A percentile compares a stretch with the other conserved stretches of the same genome.
These are phyloP conservation scores for Rugalucina vietnamica DNA, from an alignment of 2,888 invertebrate genomes.

Conservation along the genomic window DNA sequence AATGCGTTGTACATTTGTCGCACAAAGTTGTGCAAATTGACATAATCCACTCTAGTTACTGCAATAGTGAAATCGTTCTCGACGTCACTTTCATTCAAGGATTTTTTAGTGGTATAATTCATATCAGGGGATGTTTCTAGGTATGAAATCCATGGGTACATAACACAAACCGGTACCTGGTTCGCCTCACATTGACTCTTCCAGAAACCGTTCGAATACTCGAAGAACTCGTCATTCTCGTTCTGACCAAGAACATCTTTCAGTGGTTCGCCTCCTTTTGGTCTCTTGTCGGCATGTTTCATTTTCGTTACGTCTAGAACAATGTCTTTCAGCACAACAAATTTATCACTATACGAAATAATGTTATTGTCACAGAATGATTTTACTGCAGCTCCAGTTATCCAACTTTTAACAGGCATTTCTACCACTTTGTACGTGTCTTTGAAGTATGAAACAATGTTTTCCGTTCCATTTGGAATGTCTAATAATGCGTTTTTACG, in stretches of 20 bases:
- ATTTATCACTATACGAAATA: constrained; percentile 27
- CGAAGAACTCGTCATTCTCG: constrained; percentile 48
- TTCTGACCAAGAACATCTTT: constrained; percentile 50
- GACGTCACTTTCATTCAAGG: too few relatives aligned
- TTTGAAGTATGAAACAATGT: neutral
- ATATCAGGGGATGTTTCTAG: neutral
- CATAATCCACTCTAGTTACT: constrained; percentile 67
- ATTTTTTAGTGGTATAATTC: too few relatives aligned
- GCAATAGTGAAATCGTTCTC: constrained; percentile 31
- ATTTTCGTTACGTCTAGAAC: constrained; percentile 26
- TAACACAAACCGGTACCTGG: neutral
- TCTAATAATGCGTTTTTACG: too few relatives aligned
- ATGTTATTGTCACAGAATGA: constrained; percentile 32
- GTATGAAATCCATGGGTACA: neutral
- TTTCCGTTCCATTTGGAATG: too few relatives aligned
- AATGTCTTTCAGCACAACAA: constrained; percentile 39
- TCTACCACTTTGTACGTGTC: neutral
- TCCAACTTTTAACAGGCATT: neutral
- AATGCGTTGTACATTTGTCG: constrained; percentile 67
- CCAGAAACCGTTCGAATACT: constrained; percentile 52
- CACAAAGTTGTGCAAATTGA: constrained; percentile 67
- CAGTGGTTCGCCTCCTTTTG: constrained; percentile 61
- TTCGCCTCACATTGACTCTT: constrained; percentile 37
- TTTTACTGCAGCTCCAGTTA: neutral
- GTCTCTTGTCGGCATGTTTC: neutral